Conservation (phyloP, 2,888 invertebrate genomes). For the Stenurella melanura region DNA sequence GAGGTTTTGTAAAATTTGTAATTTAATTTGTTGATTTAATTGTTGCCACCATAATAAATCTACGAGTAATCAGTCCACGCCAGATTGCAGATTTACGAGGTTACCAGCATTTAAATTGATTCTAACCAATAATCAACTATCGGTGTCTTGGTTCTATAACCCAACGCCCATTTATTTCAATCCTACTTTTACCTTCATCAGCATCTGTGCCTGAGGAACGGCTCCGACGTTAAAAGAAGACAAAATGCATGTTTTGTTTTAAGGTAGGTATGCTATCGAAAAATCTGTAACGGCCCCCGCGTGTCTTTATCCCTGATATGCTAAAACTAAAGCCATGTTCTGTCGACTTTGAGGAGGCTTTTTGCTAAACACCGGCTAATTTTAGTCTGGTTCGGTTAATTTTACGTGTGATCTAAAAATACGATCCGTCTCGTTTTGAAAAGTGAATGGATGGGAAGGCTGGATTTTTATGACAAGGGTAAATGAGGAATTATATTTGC, state of each 20-base stretch:
- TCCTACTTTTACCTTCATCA: conserved; percentile 28
- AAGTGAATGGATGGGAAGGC: neutral
- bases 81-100: too few species aligned
- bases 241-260: conserved; percentile 40
- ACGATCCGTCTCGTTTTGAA: neutral
- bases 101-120: too few species aligned
- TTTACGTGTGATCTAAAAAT: neutral
- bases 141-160: neutral
- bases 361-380: conserved; percentile 38
- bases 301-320: conserved; percentile 29
- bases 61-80: too few species aligned
- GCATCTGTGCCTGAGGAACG: conserved; percentile 36
- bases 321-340: conserved; percentile 42
- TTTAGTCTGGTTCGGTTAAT: conserved; percentile 30
- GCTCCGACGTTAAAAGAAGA: conserved; percentile 25
- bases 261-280: conserved; percentile 38
- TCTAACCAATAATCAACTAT: neutral
- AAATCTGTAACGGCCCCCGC: conserved; percentile 36
- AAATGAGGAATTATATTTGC: neutral
- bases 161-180: conserved; percentile 15
- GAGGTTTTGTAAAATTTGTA: too few species aligned
- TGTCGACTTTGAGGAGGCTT: conserved; percentile 14
- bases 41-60: too few species aligned
- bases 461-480: neutral
- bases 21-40: too few species aligned